These are phyloP conservation scores for Microhierax caerulescens DNA, from an alignment of 2,797 vertebrate species.

Conservation along the genomic window DNA sequence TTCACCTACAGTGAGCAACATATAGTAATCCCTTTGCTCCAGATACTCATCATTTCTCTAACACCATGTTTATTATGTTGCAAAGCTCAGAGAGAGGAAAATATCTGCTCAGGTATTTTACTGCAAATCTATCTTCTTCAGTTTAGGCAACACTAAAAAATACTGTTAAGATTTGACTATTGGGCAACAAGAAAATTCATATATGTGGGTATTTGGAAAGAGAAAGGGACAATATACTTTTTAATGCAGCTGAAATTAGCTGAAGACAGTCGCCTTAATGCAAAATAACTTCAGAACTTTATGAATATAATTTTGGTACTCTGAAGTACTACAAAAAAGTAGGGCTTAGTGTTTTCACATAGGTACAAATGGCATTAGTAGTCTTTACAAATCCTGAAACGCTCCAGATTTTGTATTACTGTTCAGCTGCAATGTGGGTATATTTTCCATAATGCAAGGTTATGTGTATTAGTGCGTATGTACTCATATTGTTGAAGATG, in stretches of 20 bases:
- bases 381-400: constrained; percentile 4
- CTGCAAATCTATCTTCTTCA: not conserved
- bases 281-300: not conserved
- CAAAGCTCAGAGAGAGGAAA: not conserved
- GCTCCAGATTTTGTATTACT: not conserved
- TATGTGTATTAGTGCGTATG: not conserved
- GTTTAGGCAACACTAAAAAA: not conserved
- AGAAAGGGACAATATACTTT: not conserved
- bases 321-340: not conserved
- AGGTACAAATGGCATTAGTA: not conserved
- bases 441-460: not conserved
- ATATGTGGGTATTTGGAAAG: not conserved
- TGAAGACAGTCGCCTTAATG: not conserved
- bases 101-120: not conserved
- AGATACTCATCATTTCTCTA: not conserved
- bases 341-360: not conserved
- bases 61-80: not conserved
- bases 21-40: not conserved
- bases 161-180: not conserved
- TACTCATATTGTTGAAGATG: not conserved
- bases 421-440: not conserved
- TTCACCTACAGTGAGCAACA: not conserved
- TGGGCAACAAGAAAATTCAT: not conserved
- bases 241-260: not conserved
- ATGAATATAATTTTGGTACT: no score